phyloP scores from a whole-genome alignment of 1,140 invertebrate species.

The Hyphantria cunea region DNA sequence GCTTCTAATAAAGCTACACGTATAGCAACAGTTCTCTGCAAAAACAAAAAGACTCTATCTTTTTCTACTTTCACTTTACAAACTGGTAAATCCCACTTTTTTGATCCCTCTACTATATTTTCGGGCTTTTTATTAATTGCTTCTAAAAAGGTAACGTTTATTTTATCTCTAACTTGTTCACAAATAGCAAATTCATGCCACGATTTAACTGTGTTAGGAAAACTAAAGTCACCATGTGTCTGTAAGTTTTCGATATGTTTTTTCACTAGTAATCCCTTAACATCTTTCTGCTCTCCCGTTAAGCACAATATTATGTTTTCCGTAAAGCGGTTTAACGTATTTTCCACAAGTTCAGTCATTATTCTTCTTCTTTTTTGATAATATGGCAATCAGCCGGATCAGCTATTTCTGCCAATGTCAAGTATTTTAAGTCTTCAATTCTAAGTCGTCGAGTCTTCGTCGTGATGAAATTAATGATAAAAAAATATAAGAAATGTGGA shows the following conservation, averaged over 20 bases:
- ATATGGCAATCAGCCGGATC: too few species aligned
- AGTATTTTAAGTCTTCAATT: too few species aligned
- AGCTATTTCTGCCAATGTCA: too few species aligned
- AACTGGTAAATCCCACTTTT: constrained; percentile 57
- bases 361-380: too few species aligned
- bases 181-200: constrained; percentile 74
- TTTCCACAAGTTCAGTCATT: constrained; percentile 48
- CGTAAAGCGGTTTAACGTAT: constrained; percentile 42
- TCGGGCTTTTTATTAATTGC: constrained; percentile 49
- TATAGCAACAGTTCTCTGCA: constrained; percentile 54
- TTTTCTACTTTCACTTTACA: constrained; percentile 48
- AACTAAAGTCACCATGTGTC: constrained; percentile 80
- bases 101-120: constrained; percentile 51
- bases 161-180: constrained; percentile 24
- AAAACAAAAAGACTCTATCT: constrained; percentile 56
- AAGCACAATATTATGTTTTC: constrained; percentile 50
- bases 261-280: constrained; percentile 67
- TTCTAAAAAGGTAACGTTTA: constrained; percentile 43
- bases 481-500: too few species aligned
- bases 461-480: too few species aligned
- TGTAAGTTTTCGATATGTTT: constrained; percentile 74
- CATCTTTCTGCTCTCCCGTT: constrained; percentile 38
- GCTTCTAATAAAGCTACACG: constrained; percentile 47
- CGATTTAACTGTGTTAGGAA: constrained; percentile 71
- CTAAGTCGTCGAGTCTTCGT: too few species aligned